Conservation (phyloP, 1,140 invertebrate species). For the Drosophila serrata region DNA sequence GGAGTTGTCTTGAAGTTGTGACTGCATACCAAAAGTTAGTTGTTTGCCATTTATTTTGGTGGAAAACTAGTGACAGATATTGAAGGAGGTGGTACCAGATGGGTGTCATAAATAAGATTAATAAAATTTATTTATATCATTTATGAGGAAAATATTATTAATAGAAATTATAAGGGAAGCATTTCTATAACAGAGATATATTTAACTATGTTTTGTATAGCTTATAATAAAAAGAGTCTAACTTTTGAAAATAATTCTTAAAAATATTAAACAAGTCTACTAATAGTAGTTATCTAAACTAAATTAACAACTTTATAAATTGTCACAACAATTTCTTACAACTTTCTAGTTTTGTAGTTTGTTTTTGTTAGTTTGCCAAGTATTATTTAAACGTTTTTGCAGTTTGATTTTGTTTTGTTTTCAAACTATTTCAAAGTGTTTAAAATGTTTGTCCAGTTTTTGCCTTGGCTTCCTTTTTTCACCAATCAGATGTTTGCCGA, state of each 20-base stretch:
- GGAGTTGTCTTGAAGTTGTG: conserved; percentile 38
- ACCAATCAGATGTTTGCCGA: conserved; percentile 34
- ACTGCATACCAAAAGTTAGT: conserved; percentile 59
- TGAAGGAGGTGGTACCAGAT: conserved; percentile 1
- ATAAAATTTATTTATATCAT: not conserved
- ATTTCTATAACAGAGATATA: no score
- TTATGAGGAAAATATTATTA: not conserved
- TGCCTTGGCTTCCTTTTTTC: conserved; percentile 30
- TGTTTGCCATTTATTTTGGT: conserved; percentile 31
- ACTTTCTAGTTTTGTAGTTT: not conserved
- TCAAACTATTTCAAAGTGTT: not conserved
- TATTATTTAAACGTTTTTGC: not conserved
- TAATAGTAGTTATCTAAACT: no score
- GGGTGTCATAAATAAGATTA: not conserved
- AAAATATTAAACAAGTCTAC: no score
- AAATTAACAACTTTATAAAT: no score
- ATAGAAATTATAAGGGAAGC: not conserved
- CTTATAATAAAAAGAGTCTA: no score
- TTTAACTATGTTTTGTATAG: no score
- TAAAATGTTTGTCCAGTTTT: no score
- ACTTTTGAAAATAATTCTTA: no score
- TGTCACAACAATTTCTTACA: no score
- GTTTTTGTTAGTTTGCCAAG: no score
- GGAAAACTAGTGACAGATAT: conserved; percentile 19
- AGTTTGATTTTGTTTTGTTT: not conserved